Conservation (phyloP, 2,888 invertebrate genomes). For the Drosophila prostipennis region DNA sequence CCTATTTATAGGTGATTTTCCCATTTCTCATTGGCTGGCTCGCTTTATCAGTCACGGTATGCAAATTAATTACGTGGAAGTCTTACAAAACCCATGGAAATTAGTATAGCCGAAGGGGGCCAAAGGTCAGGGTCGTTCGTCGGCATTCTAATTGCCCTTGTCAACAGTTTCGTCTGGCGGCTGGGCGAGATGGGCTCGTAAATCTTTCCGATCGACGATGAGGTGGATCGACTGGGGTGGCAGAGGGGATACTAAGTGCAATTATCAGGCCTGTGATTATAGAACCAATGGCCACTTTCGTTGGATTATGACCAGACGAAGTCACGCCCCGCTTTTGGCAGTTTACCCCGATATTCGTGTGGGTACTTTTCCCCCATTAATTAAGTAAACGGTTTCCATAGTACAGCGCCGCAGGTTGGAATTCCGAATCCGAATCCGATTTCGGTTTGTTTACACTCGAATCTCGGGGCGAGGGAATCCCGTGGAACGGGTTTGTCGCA, state of each 20-base stretch:
- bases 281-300: constrained; percentile 45
- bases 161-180: constrained; percentile 52
- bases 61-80: constrained; percentile 49
- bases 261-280: constrained; percentile 14
- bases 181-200: constrained; percentile 19
- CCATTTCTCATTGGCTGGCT: constrained; percentile 13
- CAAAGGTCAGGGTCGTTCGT: constrained; percentile 52
- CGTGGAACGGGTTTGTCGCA: constrained; percentile 43
- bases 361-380: constrained; percentile 65
- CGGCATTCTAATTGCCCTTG: constrained; percentile 67
- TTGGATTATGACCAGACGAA: constrained; percentile 23
- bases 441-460: constrained; percentile 37
- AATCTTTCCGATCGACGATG: constrained; percentile 23
- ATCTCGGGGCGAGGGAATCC: constrained; percentile 56
- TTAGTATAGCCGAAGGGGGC: constrained; percentile 8
- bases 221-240: not conserved
- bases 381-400: constrained; percentile 57
- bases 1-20: constrained; percentile 28
- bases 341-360: constrained; percentile 48
- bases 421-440: constrained; percentile 43
- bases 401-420: constrained; percentile 17
- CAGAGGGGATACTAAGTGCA: constrained; percentile 22
- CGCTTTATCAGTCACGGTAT: constrained; percentile 35
- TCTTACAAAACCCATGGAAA: constrained; percentile 39
- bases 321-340: constrained; percentile 44